A percentile compares a stretch with the other conserved stretches of the same genome.
Evolutionary conservation across 2,888 invertebrate genomes (phyloP).

Genomic region (Arrhopalites spinosus): DNA sequence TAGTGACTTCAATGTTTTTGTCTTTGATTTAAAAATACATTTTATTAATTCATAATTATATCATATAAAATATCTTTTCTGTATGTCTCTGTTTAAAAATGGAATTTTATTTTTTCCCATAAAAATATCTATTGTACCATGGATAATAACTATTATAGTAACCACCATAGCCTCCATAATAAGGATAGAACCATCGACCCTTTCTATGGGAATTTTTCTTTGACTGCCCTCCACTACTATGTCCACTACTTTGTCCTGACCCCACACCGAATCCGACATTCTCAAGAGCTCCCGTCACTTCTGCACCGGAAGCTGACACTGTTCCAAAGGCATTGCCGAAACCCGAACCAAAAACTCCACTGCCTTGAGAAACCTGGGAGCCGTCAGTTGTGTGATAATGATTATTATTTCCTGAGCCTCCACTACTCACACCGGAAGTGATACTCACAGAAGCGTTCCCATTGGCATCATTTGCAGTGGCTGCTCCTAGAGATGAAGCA

Average conservation of each 20-base stretch:
- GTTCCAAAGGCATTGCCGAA: not conserved
- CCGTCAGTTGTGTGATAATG: not conserved
- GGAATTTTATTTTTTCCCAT: not conserved
- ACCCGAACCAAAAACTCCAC: not conserved
- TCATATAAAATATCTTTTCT: too few relatives aligned
- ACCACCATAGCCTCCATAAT: slow-evolving; percentile 1
- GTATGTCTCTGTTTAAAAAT: not conserved
- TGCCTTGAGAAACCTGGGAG: not conserved
- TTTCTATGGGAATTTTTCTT: not conserved
- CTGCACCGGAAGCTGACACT: not conserved
- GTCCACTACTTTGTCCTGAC: not conserved
- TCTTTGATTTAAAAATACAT: too few relatives aligned
- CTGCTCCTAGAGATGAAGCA: not conserved
- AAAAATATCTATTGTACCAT: not conserved
- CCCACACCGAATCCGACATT: not conserved
- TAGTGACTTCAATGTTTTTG: too few relatives aligned
- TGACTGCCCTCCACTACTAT: not conserved
- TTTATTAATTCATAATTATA: too few relatives aligned
- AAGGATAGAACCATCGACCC: slow-evolving; percentile 6
- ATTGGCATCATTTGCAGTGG: not conserved
- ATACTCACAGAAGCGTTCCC: not conserved
- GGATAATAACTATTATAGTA: not conserved
- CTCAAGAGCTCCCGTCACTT: not conserved
- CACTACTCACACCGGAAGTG: not conserved
- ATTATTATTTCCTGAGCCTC: not conserved